Base-by-base conservation (phyloP, 2,113 vertebrate genomes). In the Eleginops maclovinus region DNA sequence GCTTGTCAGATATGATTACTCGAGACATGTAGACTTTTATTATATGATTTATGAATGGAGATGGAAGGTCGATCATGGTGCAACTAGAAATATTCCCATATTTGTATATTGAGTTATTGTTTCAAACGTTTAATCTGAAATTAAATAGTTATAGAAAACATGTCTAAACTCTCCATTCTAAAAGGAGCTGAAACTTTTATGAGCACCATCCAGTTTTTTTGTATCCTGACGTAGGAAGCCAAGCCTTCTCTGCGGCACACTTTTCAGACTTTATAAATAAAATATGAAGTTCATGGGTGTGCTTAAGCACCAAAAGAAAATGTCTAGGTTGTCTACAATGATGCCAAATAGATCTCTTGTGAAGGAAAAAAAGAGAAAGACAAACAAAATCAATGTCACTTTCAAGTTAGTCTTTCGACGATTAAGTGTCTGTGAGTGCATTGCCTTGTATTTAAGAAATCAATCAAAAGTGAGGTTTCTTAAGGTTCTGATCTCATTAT, bases 121-220 rank as follows among this genome's bases (percentile, higher is more conserved):
- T 75, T 83, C 51, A 78, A 86, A 87, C 62, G 81, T 80, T 86
- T 75, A 73, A 79, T 83, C 41, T 66, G 55, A 80, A 87, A 88
- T 85, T 60, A 90, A 92, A 88, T 87, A 86, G 91, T 89, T 84
- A 84, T 87, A 89, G 68, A 47, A 49, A 87, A 75, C 83, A 82
- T 63, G 73, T 85, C 87, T 84, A 72, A 89, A 86, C 69, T 79
- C 77, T 73, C 61, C 64, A 44, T 61, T 85, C 86, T 87, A 80
- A 90, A 80, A 83, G 84, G 66, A 77, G 58, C 73, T 92, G 61
- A 91, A 92, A 89, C 56, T 93, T 93, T 92, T 81, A 93, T 92
- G 85, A 93, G 91, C 55, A 50, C 77, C 73, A 91, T 91, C 84
- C 80, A 82, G 55, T 79, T 85, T 89, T 89, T 86, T 81, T 83